Evolutionary conservation across 2,797 vertebrate genomes (phyloP).

Genomic region (Gobionotothen gibberifrons): DNA sequence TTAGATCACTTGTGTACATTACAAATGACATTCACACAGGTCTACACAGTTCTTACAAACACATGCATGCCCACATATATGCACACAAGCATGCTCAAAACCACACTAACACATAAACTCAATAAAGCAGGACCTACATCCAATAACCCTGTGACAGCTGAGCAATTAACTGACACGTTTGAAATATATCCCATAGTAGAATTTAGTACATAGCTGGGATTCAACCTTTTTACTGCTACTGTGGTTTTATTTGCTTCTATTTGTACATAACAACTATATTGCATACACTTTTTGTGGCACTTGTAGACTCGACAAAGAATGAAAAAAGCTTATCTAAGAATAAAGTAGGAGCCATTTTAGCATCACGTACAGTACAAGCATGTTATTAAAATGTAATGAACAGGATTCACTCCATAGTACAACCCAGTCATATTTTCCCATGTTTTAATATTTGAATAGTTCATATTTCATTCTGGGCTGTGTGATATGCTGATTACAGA

Average conservation of each 20-base stretch:
- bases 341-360: slow-evolving; percentile 15
- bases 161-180: slow-evolving; percentile 43
- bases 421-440: slow-evolving; percentile 11
- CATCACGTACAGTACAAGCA: not conserved
- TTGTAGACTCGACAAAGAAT: not conserved
- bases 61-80: not conserved
- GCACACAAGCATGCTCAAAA: not conserved
- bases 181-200: slow-evolving; percentile 31
- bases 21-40: slow-evolving; percentile 4
- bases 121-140: slow-evolving; percentile 37
- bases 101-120: slow-evolving; percentile 35
- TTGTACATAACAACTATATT: slow-evolving; percentile 15
- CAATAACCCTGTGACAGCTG: slow-evolving; percentile 53
- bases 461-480: slow-evolving; percentile 31
- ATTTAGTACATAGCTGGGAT: slow-evolving; percentile 30
- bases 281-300: not conserved
- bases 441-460: slow-evolving; percentile 27
- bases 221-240: slow-evolving; percentile 24
- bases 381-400: slow-evolving; percentile 25
- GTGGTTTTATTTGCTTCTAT: slow-evolving; percentile 6
- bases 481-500: slow-evolving; percentile 42
- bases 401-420: not conserved
- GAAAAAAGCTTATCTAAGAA: slow-evolving; percentile 1
- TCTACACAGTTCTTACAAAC: not conserved
- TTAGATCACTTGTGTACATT: slow-evolving; percentile 34